Base-by-base conservation (phyloP, 2,797 vertebrate genomes). In the Cossypha dichroa region DNA sequence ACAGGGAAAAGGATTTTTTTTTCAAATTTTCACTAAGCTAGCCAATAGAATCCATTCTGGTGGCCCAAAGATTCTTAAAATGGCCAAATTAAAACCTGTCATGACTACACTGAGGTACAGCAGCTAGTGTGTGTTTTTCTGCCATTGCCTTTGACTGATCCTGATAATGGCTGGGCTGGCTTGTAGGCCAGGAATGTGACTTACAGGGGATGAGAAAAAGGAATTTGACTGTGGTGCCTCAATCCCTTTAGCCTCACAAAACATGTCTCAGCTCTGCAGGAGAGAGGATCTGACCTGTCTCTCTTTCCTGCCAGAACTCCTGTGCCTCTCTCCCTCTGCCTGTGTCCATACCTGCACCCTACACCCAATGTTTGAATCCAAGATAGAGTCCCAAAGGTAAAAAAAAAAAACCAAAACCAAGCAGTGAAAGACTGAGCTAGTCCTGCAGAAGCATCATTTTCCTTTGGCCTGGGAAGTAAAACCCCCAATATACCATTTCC, bases 401-500 rank as follows among this genome's bases (percentile, higher is more conserved):
- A 22, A 13, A 29, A 48, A 40, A 49, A 46, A 45, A 52, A 33
- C n/a, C n/a, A 11, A 13, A 60, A 34, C 34, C 34, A 34, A 31
- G 1, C 17, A 77, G 33, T 54, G 54, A 73, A 94, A 79, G 21
- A 68, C n/a, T 43, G 28, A 92, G 31, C 13, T 36, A 41, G 41
- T 74, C 36, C 83, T 85, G 29, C 58, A 94, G 68, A 86, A 83
- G 59, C 45, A 73, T 84, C 5, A 0, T 74, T 90, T 86, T 62
- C 20, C 82, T 91, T 92, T 76, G 54, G 68, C 70, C 78, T 77
- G 68, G 52, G 68, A 97, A 96, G 87, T 90, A 96, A 97, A 97
- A 93, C 73, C 95, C 23, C 56, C 69, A 91, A 40, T 33, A 87
- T 25, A 75, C 33, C 28, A 66, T 88, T 94, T 95, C 77, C 90